Conservation (phyloP, 2,888 invertebrate species). For the Tetramorium bicarinatum region DNA sequence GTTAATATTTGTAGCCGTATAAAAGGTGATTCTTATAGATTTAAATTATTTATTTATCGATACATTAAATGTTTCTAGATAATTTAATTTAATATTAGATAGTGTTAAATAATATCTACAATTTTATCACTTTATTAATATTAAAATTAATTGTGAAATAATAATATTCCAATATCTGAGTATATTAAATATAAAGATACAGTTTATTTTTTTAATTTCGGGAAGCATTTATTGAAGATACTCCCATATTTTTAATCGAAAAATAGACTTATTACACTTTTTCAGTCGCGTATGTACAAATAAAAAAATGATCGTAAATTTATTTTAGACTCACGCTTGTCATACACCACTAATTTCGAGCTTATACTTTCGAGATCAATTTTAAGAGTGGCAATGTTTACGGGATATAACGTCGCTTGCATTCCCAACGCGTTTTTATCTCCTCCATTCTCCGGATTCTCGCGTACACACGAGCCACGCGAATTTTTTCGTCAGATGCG, state of each 20-base stretch:
- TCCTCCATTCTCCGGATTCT: neutral
- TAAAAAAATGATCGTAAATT: neutral
- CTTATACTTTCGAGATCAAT: neutral
- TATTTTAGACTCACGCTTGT: neutral
- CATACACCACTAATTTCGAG: neutral
- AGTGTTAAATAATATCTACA: neutral
- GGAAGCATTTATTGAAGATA: no score
- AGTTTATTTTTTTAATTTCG: neutral
- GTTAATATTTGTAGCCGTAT: neutral
- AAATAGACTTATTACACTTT: neutral
- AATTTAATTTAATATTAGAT: neutral
- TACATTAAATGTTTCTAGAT: neutral
- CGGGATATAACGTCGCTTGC: neutral
- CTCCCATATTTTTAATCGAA: neutral
- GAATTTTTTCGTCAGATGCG: slow-evolving; percentile 17
- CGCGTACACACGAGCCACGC: slow-evolving; percentile 1
- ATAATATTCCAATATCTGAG: neutral
- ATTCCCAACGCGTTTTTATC: slow-evolving; percentile 5
- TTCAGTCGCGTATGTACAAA: no score
- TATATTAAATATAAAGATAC: neutral
- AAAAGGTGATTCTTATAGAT: neutral
- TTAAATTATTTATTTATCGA: neutral
- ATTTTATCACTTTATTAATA: neutral
- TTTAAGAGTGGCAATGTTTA: neutral
- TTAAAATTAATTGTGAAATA: neutral